Evolutionary conservation across 2,113 vertebrate genomes (phyloP), one percentile per base, ranked within the genome.

Genomic region (Ophiodon elongatus): DNA sequence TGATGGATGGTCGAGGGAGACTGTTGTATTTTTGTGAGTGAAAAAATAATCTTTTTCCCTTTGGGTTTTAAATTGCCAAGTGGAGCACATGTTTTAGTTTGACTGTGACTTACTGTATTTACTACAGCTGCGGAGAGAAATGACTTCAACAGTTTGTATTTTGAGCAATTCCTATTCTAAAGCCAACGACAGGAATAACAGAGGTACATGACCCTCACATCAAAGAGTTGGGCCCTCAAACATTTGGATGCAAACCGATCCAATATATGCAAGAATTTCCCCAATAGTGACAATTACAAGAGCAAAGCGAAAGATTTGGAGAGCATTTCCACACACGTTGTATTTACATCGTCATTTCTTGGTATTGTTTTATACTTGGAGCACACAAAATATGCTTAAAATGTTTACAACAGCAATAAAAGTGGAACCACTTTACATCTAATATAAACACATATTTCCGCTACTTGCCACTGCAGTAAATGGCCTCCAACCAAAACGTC

Each of bases 361-460:
- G 65, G 65, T 65, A 29, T 73, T 57, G 67, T 75, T 54, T 77
- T 17, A 8, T 21, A 47, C 65, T 33, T 14, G 0, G 9, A 52
- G 25, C n/a, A 13, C 27, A 43, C 29, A 77, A 83, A 79, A 85
- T 69, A 72, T 79, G 79, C 77, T 77, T 75, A 71, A 84, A 76
- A 82, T 91, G 88, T 93, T 93, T 91, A 89, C 39, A 90, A 35
- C 52, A 57, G 70, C 79, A 62, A 68, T 19, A 37, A 70, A 88
- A 87, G 83, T 69, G 84, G 65, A 69, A 60, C 80, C 83, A 77
- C 87, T 90, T 86, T 70, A 72, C 69, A 37, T 71, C 71, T 21
- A 67, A 80, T 75, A 75, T 91, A 92, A 93, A 93, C 91, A 94
- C 41, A 84, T 79, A 87, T 86, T 93, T 92, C 86, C 85, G 85